A percentile compares a stretch with the other conserved stretches of the same genome.
Conservation (phyloP, 1,140 invertebrate genomes). For the Gonioctena quinquepunctata region DNA sequence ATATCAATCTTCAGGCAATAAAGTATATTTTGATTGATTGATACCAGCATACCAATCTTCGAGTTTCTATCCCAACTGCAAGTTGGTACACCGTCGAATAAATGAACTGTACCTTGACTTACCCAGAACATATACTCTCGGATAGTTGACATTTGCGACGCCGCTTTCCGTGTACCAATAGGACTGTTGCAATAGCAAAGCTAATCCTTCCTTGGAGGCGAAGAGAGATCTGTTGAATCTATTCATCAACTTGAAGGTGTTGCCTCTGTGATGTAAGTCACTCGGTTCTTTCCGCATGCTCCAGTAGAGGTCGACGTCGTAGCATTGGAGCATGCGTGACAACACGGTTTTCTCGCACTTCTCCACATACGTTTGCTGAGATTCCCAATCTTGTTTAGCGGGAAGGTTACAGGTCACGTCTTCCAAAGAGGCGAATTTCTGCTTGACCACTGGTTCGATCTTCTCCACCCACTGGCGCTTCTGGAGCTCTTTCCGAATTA, state of each 20-base stretch:
- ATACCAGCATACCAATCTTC: too few relatives aligned
- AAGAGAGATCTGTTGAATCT: slow-evolving; percentile 82
- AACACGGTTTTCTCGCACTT: slow-evolving; percentile 64
- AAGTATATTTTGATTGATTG: too few relatives aligned
- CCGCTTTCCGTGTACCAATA: slow-evolving; percentile 87
- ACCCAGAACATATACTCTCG: slow-evolving; percentile 78
- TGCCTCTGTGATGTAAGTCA: slow-evolving; percentile 67
- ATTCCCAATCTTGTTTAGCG: slow-evolving; percentile 57
- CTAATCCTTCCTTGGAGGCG: slow-evolving; percentile 89
- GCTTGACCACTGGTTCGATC: slow-evolving; percentile 55
- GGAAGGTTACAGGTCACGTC: slow-evolving; percentile 57
- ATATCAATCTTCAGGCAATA: too few relatives aligned
- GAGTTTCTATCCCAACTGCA: too few relatives aligned
- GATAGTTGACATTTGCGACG: slow-evolving; percentile 79
- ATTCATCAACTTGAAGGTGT: slow-evolving; percentile 70
- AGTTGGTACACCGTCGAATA: too few relatives aligned
- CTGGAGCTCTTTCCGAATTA: slow-evolving; percentile 60
- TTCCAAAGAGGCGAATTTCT: slow-evolving; percentile 29
- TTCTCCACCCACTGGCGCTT: slow-evolving; percentile 69
- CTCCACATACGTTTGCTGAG: slow-evolving; percentile 40
- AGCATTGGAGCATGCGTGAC: slow-evolving; percentile 65
- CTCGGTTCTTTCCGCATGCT: slow-evolving; percentile 81
- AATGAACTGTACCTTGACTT: too few relatives aligned
- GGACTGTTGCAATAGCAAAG: slow-evolving; percentile 80
- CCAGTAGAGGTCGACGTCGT: slow-evolving; percentile 86